phyloP scores from a whole-genome alignment of 2,113 vertebrate genomes.

The Lathamus discolor region DNA sequence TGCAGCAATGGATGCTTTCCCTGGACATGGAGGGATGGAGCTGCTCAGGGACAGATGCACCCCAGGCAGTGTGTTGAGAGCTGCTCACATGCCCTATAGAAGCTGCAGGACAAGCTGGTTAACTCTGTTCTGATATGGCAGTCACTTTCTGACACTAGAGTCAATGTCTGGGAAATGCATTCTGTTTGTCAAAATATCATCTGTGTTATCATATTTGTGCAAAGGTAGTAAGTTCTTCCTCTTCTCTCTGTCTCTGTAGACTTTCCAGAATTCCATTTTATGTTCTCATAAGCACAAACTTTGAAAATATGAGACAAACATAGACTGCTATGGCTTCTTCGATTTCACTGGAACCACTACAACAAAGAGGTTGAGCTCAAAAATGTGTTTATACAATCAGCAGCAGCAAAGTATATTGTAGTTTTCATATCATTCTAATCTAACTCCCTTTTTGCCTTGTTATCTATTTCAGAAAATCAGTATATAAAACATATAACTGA shows the following conservation, averaged over 20 bases:
- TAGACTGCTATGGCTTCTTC: not conserved
- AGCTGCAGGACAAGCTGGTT: not conserved
- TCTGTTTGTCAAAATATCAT: not conserved
- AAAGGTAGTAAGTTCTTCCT: not conserved
- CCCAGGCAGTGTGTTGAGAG: not conserved
- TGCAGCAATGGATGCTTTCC: not conserved
- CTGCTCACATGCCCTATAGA: not conserved
- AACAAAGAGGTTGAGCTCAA: not conserved
- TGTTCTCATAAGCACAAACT: not conserved
- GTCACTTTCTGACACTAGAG: too few relatives aligned
- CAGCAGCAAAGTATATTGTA: not conserved
- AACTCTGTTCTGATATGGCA: too few relatives aligned
- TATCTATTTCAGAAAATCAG: constrained; percentile 39
- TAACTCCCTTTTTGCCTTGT: not conserved
- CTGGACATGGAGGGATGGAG: too few relatives aligned
- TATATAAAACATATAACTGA: not conserved
- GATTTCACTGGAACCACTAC: not conserved
- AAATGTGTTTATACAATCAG: not conserved
- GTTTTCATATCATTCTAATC: constrained; percentile 2
- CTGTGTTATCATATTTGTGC: not conserved
- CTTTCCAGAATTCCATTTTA: not conserved
- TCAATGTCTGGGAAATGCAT: not conserved
- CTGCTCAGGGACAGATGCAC: not conserved
- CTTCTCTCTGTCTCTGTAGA: not conserved
- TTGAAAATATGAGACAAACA: not conserved